Evolutionary conservation across 2,113 vertebrate species (phyloP).

Genomic region (Phalacrocorax aristotelis): DNA sequence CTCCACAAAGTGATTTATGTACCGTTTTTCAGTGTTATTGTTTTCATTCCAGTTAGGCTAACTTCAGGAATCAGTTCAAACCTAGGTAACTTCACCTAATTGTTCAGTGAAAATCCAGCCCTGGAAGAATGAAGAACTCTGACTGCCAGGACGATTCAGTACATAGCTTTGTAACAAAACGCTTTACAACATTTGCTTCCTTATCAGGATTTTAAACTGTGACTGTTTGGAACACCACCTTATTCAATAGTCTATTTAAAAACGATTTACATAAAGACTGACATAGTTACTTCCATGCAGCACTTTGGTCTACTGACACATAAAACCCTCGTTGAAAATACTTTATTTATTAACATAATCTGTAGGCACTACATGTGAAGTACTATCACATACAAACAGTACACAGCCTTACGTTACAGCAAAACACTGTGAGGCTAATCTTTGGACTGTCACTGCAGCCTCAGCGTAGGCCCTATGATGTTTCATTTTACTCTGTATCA

Average conservation of each 20-base stretch:
- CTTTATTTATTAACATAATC: not conserved
- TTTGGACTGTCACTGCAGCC: not conserved
- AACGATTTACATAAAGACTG: not conserved
- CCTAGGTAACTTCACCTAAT: not conserved
- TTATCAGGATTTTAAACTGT: slow-evolving; percentile 29
- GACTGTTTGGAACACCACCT: not conserved
- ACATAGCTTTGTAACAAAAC: not conserved
- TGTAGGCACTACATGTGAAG: not conserved
- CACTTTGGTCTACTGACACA: not conserved
- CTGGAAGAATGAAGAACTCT: not conserved
- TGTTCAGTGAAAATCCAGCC: not conserved
- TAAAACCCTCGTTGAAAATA: not conserved
- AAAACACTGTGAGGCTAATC: not conserved
- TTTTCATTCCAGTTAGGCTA: not conserved
- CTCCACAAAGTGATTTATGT: not conserved
- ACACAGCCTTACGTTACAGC: not conserved
- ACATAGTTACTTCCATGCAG: not conserved
- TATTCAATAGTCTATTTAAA: not conserved
- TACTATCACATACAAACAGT: not conserved
- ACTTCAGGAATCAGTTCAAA: not conserved
- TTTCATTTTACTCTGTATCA: not conserved
- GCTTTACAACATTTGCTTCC: slow-evolving; percentile 3
- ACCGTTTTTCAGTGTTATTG: not conserved
- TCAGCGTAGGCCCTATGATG: not conserved
- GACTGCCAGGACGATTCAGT: not conserved